A percentile compares a stretch with the other conserved stretches of the same genome.
These are phyloP conservation scores for Hedychridium roseum DNA, from an alignment of 2,888 invertebrate species.

Conservation along the genomic window DNA sequence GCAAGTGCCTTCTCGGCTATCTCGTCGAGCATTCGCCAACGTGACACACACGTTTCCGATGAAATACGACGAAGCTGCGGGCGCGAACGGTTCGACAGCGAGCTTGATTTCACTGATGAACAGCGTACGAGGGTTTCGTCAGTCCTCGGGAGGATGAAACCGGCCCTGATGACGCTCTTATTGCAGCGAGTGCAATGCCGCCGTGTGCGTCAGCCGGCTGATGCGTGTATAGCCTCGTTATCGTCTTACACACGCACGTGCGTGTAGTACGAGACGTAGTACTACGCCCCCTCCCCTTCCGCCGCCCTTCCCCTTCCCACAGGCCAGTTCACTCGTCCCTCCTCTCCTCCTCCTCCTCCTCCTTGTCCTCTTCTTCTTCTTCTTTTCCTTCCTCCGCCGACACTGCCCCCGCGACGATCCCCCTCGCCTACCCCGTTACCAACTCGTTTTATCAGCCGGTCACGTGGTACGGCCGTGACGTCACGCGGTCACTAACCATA, in stretches of 20 bases:
- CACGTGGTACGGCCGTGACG: conserved; percentile 51
- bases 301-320: conserved; percentile 9
- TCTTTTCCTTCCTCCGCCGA: conserved; percentile 23
- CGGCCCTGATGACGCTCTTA: neutral
- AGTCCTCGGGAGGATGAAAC: neutral
- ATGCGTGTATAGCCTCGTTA: conserved; percentile 44
- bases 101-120: no score
- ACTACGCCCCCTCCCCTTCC: conserved; percentile 45
- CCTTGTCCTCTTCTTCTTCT: conserved; percentile 11
- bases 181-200: conserved; percentile 2
- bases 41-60: no score
- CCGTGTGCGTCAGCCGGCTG: conserved; percentile 26
- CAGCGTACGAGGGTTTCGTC: neutral
- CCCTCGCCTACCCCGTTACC: conserved; percentile 19
- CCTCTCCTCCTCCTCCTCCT: conserved; percentile 10
- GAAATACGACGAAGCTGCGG: no score
- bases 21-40: no score
- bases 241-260: conserved; percentile 57
- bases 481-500: conserved; percentile 60
- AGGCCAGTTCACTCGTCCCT: neutral
- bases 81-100: no score
- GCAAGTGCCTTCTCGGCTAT: no score
- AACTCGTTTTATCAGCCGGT: conserved; percentile 46
- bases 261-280: conserved; percentile 61
- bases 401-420: conserved; percentile 24